These are phyloP conservation scores for Gasterosteus aculeatus DNA, from an alignment of 2,113 vertebrate genomes.

Conservation along the genomic window DNA sequence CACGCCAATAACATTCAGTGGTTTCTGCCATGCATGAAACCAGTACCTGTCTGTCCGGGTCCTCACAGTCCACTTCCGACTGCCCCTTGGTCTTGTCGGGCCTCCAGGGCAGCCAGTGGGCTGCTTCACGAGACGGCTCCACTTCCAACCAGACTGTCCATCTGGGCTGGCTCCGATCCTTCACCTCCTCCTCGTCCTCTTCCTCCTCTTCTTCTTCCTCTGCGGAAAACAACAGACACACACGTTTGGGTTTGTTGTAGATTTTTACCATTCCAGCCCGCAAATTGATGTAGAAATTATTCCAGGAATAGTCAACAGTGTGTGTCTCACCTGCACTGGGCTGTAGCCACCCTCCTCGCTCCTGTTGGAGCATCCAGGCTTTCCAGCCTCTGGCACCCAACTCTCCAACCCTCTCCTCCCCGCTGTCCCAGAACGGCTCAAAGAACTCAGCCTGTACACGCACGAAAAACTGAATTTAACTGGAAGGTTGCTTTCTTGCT, in stretches of 20 bases:
- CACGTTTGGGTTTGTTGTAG: not conserved
- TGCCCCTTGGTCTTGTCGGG: constrained; percentile 91
- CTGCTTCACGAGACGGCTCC: constrained; percentile 87
- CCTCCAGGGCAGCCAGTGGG: constrained; percentile 94
- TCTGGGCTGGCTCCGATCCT: constrained; percentile 86
- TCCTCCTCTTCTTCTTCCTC: constrained; percentile 89
- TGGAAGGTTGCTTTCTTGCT: not conserved
- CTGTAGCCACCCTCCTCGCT: constrained; percentile 93
- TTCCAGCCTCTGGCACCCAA: constrained; percentile 91
- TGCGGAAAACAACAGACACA: constrained; percentile 26
- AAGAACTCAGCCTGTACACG: constrained; percentile 90
- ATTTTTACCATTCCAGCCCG: not conserved
- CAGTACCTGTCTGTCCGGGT: constrained; percentile 94
- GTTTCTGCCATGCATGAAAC: not conserved
- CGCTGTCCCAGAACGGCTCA: constrained; percentile 97
- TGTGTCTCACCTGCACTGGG: constrained; percentile 82
- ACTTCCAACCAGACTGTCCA: constrained; percentile 89
- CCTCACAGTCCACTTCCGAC: constrained; percentile 93
- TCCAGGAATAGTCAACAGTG: not conserved
- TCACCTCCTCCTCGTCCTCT: constrained; percentile 88
- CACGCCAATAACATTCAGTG: not conserved
- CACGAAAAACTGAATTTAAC: not conserved
- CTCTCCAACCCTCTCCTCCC: constrained; percentile 92
- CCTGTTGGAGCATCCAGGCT: constrained; percentile 96
- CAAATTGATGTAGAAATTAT: not conserved